Evolutionary conservation across 2,797 vertebrate genomes (phyloP).

Genomic region (Scarus forsteni): DNA sequence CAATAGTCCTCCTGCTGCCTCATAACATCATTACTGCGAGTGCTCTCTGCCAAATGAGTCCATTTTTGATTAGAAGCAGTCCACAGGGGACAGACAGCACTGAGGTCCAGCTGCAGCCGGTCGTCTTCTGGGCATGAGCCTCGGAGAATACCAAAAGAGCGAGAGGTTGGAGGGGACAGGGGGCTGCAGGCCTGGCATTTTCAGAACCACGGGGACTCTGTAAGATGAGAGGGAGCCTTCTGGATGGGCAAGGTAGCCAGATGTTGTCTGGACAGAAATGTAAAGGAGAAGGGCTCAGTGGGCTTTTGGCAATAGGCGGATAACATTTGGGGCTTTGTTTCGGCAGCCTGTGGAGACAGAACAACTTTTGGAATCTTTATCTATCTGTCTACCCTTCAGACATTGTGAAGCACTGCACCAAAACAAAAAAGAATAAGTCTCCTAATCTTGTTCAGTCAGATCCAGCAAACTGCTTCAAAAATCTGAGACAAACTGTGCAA

Average conservation of each 20-base stretch:
- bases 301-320: conserved; percentile 15
- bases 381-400: conserved; percentile 18
- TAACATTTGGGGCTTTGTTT: conserved; percentile 39
- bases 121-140: conserved; percentile 17
- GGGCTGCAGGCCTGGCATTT: conserved; percentile 38
- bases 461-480: conserved; percentile 8
- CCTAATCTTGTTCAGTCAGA: background rate
- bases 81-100: conserved; percentile 43
- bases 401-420: background rate
- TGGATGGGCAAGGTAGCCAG: conserved; percentile 64
- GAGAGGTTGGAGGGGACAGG: background rate
- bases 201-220: conserved; percentile 39
- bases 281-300: conserved; percentile 28
- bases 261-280: conserved; percentile 56
- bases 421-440: background rate
- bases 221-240: conserved; percentile 53
- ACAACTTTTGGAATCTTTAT: conserved; percentile 22
- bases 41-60: conserved; percentile 61
- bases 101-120: conserved; percentile 64
- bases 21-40: conserved; percentile 65
- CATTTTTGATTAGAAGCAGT: conserved; percentile 65
- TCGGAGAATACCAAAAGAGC: background rate
- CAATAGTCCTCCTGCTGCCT: conserved; percentile 57
- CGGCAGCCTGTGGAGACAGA: conserved; percentile 30
- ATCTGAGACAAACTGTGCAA: conserved; percentile 8